Conservation (phyloP, 2,113 vertebrate genomes). For the Perca flavescens region DNA sequence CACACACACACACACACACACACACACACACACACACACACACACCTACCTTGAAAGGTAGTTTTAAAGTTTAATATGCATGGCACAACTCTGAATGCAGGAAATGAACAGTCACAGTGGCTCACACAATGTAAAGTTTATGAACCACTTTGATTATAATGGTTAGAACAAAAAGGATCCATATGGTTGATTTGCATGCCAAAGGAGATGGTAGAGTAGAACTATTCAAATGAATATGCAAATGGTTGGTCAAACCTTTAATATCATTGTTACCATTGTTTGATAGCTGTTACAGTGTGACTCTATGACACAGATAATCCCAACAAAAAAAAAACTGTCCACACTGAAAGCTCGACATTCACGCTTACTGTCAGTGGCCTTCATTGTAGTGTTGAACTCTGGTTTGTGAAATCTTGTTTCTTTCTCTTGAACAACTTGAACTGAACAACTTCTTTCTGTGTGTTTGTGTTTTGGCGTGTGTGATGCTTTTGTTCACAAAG, state of each 20-base stretch:
- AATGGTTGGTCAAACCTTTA: not conserved
- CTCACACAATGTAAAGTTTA: not conserved
- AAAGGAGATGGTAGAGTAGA: not conserved
- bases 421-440: constrained; percentile 70
- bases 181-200: not conserved
- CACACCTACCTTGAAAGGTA: not conserved
- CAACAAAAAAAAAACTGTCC: not conserved
- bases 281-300: not conserved
- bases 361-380: constrained; percentile 30
- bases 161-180: not conserved
- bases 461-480: constrained; percentile 76
- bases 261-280: not conserved
- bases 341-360: not conserved
- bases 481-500: constrained; percentile 87
- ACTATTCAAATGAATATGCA: not conserved
- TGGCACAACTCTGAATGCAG: not conserved
- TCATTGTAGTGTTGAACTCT: constrained; percentile 44
- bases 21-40: too few relatives aligned
- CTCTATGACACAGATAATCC: not conserved
- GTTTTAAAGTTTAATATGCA: not conserved
- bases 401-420: constrained; percentile 63
- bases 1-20: too few relatives aligned
- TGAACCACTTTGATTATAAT: not conserved
- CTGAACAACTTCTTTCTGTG: constrained; percentile 71
- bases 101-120: not conserved